Conservation (phyloP, 2,113 vertebrate species). For the Vicugna pacos region DNA sequence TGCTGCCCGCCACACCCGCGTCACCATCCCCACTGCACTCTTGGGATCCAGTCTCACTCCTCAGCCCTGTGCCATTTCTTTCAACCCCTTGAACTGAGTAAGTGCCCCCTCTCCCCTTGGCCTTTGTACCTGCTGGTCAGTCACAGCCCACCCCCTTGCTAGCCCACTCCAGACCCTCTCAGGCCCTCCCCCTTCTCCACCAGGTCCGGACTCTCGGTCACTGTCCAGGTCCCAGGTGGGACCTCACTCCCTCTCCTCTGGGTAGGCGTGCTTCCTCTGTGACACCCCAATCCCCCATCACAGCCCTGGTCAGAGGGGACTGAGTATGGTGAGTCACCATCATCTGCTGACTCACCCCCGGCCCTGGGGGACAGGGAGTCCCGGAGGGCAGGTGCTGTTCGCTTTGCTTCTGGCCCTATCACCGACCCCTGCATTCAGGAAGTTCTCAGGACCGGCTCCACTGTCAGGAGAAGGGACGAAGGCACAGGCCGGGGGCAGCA, state of each 20-base stretch:
- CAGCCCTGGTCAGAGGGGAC: neutral
- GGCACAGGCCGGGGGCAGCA: neutral
- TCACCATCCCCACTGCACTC: too few species aligned
- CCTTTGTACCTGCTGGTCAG: neutral
- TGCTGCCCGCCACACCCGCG: neutral
- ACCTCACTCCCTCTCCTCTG: neutral
- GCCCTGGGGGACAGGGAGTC: neutral
- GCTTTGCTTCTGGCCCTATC: fast-evolving
- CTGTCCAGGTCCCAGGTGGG: neutral
- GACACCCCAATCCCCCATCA: fast-evolving
- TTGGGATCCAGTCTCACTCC: neutral
- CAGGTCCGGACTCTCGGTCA: fast-evolving
- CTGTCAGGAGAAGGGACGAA: neutral
- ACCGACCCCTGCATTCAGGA: too few species aligned
- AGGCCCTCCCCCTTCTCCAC: too few species aligned
- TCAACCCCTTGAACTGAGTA: neutral
- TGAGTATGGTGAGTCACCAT: too few species aligned
- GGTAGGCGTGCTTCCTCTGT: neutral
- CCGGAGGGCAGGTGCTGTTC: fast-evolving
- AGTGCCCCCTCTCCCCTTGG: neutral
- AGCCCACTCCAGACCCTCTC: neutral
- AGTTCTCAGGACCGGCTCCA: neutral
- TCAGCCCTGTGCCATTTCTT: neutral
- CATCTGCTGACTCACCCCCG: neutral
- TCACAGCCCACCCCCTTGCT: neutral